A percentile compares a stretch with the other conserved stretches of the same genome.
phyloP scores from a whole-genome alignment of 2,113 vertebrate genomes.

The Pimephales promelas region DNA sequence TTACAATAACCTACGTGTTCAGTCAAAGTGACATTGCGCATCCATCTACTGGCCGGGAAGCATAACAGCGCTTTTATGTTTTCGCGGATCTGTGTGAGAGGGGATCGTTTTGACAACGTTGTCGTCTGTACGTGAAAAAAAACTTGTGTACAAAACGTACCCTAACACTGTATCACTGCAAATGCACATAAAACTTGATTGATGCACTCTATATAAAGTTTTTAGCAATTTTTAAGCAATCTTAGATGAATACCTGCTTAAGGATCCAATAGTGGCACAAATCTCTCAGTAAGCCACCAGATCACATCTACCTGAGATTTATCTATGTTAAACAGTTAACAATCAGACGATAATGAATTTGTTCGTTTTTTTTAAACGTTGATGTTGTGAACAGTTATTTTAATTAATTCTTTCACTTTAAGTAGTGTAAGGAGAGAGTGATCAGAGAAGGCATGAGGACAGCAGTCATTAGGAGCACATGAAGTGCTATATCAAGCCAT shows the following conservation, averaged over 20 bases:
- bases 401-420: background rate
- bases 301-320: background rate
- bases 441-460: background rate
- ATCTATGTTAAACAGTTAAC: background rate
- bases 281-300: background rate
- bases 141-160: no score
- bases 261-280: no score
- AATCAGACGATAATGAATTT: background rate
- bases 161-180: no score
- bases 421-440: background rate
- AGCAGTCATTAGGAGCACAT: background rate
- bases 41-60: no score
- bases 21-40: no score
- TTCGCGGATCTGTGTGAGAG: no score
- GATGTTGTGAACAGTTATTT: background rate
- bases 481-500: conserved; percentile 9
- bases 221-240: background rate
- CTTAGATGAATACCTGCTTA: background rate
- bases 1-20: no score
- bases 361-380: background rate
- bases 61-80: no score
- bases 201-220: background rate
- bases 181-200: no score
- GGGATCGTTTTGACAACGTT: no score
- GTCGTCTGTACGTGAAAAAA: no score